Conservation (phyloP, 2,797 vertebrate species). For the Pitangus sulphuratus region DNA sequence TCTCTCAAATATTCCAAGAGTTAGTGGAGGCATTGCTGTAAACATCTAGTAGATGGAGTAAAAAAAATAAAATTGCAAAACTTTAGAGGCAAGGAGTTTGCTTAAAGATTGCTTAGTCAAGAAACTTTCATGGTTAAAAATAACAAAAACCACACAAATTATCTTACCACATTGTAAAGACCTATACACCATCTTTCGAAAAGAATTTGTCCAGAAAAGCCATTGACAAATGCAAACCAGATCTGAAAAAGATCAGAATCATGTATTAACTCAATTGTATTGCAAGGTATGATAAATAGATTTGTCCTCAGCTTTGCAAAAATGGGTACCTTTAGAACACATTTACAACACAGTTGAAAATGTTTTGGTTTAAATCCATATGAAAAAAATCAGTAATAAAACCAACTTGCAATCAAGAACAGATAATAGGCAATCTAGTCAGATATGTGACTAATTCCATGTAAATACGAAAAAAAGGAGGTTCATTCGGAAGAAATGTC, state of each 20-base stretch:
- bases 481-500: neutral
- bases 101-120: neutral
- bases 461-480: neutral
- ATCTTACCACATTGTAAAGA: conserved; percentile 98
- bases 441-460: neutral
- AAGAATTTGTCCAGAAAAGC: conserved; percentile 98
- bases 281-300: neutral
- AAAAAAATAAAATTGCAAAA: neutral
- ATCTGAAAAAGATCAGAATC: conserved; percentile 78
- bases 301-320: neutral
- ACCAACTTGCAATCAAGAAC: neutral
- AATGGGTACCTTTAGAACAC: neutral
- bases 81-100: neutral
- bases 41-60: conserved; percentile 84
- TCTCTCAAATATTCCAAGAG: conserved; percentile 96
- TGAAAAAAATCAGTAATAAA: neutral
- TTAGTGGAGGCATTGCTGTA: conserved; percentile 95
- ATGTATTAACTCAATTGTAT: neutral
- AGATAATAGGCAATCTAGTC: neutral
- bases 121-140: neutral
- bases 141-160: neutral
- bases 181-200: conserved; percentile 99
- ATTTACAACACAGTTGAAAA: neutral
- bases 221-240: conserved; percentile 99
- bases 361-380: neutral